These are phyloP conservation scores for Anguilla pacifica DNA, from an alignment of 2,797 vertebrate species.

Conservation along the genomic window DNA sequence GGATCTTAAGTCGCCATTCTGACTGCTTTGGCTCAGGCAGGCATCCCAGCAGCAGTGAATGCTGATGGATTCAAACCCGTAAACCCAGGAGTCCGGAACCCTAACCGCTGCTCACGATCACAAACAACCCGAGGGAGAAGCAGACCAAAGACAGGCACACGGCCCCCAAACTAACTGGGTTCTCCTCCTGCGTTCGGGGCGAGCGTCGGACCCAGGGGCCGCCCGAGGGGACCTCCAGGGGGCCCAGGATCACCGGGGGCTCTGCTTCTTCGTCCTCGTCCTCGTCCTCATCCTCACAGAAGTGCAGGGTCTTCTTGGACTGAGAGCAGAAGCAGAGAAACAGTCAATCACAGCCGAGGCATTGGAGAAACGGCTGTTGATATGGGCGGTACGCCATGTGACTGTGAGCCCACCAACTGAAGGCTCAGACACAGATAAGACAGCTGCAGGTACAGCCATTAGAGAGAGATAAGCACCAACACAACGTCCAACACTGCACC, in stretches of 20 bases:
- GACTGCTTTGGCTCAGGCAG: not conserved
- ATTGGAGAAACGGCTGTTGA: not conserved
- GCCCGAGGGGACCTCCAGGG: conserved; percentile 69
- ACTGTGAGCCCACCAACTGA: not conserved
- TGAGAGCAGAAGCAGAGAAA: conserved; percentile 41
- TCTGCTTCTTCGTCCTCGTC: not conserved
- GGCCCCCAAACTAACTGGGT: conserved; percentile 17
- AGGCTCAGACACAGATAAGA: not conserved
- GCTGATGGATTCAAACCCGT: not conserved
- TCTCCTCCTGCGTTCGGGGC: conserved; percentile 37
- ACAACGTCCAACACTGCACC: not conserved
- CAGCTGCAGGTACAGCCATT: not conserved
- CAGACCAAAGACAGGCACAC: not conserved
- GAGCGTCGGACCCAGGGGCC: conserved; percentile 53
- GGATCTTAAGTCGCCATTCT: not conserved
- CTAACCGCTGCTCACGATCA: not conserved
- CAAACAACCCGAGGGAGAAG: not conserved
- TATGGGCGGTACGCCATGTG: not conserved
- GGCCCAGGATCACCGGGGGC: conserved; percentile 59
- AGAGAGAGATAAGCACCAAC: not conserved
- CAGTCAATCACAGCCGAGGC: not conserved
- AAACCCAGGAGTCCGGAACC: not conserved
- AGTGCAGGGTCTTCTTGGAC: conserved; percentile 64
- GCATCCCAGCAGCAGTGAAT: not conserved
- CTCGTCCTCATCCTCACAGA: conserved; percentile 66